Conservation (phyloP, 2,888 invertebrate species). For the Asteroscopus sphinx region DNA sequence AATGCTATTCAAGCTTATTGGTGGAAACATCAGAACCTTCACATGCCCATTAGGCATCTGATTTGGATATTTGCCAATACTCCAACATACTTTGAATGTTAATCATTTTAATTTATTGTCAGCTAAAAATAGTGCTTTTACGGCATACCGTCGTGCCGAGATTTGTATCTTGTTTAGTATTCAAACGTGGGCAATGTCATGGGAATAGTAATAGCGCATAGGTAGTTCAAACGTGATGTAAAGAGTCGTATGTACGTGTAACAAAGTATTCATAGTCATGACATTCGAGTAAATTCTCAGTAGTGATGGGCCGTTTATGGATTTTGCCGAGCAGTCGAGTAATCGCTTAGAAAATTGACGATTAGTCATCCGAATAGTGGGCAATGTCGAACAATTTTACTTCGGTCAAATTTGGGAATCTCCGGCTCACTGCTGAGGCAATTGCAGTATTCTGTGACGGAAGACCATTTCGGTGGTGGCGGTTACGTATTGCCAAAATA, state of each 20-base stretch:
- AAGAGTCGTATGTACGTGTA: conserved; percentile 21
- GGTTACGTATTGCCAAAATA: too few species aligned
- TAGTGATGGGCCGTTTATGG: too few species aligned
- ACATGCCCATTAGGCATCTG: conserved; percentile 25
- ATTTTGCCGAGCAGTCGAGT: too few species aligned
- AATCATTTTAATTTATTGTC: conserved; percentile 47
- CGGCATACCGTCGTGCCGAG: conserved; percentile 40
- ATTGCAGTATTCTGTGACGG: too few species aligned
- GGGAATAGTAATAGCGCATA: conserved; percentile 34
- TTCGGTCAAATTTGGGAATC: too few species aligned
- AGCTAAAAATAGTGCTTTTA: conserved; percentile 37
- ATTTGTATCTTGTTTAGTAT: conserved; percentile 47
- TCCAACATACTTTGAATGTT: conserved; percentile 14
- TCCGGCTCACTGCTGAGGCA: too few species aligned
- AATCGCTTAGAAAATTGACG: too few species aligned
- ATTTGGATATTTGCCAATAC: conserved; percentile 40
- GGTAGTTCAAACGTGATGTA: conserved; percentile 18
- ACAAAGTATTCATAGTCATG: conserved; percentile 50
- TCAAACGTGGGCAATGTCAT: conserved; percentile 31
- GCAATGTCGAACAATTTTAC: too few species aligned
- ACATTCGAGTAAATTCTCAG: conserved; percentile 1
- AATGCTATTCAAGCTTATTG: too few species aligned
- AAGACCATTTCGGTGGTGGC: too few species aligned
- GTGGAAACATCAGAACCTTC: not conserved
- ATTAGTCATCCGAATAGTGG: too few species aligned